Evolutionary conservation across 2,888 invertebrate species (phyloP), one percentile per base, ranked within the genome.

Genomic region (Hydraecia micacea): DNA sequence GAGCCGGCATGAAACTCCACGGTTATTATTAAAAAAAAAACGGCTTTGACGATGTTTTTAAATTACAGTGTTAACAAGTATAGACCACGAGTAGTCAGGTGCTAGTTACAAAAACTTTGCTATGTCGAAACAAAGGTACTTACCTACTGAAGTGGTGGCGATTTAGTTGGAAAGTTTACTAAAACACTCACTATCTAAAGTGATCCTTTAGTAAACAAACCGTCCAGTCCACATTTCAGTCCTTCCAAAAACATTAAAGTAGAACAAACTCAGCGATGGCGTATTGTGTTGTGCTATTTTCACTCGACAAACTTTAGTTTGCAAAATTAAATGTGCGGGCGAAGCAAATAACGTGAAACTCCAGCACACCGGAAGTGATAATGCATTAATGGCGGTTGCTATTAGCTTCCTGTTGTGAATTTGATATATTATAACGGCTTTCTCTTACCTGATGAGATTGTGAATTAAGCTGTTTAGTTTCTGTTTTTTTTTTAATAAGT

Each of bases 321-420:
- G 85, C 74, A 79, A 89, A 90, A 87, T 90, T 90, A 90, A 88
- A 90, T 89, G 87, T 88, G 87, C 87, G 83, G 85, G 77, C 75
- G 80, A 63, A 74, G 87, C 82, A 82, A 87, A 86, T 80, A 79
- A 76, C 86, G 83, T 84, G 87, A 74, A 91, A 90, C 91, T 92
- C 88, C 91, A 92, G 89, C 87, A 87, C 91, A 89, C 91, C 88
- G 93, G 93, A 95, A 94, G 93, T 94, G 95, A 95, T 95, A 94
- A 94, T 93, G 91, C 92, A 92, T 93, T 95, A 94, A 94, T 93
- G 93, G 91, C 90, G 90, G 86, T 86, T 71, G 92, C 92, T 93
- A 94, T 94, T 94, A 94, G 91, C 92, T 90, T 90, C 88, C 90
- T 88, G 87, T 89, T 86, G 88, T 89, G 89, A 89, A 86, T 89